Conservation (phyloP, 2,113 vertebrate species). For the Erythrocercus mccallii region DNA sequence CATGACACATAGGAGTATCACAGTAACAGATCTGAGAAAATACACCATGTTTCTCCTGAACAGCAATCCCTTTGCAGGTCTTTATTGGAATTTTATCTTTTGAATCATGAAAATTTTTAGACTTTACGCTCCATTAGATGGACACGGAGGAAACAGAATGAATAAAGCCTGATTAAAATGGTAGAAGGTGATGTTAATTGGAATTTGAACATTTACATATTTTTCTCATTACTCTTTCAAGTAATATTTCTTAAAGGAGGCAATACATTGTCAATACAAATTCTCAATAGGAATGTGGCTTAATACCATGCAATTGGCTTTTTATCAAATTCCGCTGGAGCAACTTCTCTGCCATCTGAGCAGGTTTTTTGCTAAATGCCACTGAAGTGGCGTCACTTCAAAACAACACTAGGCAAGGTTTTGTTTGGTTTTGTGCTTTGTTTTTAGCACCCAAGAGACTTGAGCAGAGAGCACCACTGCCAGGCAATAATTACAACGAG, state of each 20-base stretch:
- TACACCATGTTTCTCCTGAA: neutral
- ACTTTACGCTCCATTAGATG: neutral
- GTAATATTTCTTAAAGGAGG: slow-evolving; percentile 33
- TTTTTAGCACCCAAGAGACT: slow-evolving; percentile 37
- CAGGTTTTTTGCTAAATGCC: slow-evolving; percentile 73
- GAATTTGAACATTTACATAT: neutral
- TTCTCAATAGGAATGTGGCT: slow-evolving; percentile 66
- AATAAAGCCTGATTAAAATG: neutral
- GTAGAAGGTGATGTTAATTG: neutral
- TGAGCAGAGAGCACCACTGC: neutral
- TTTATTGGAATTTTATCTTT: neutral
- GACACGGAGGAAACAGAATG: neutral
- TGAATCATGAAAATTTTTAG: neutral
- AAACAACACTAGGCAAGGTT: slow-evolving; percentile 67
- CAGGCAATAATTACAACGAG: neutral
- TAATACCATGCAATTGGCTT: slow-evolving; percentile 69
- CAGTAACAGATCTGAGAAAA: neutral
- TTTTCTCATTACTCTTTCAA: slow-evolving; percentile 16
- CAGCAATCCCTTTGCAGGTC: neutral
- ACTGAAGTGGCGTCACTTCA: slow-evolving; percentile 71
- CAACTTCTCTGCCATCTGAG: slow-evolving; percentile 73
- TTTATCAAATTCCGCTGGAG: slow-evolving; percentile 70
- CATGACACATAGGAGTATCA: neutral
- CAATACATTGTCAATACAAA: slow-evolving; percentile 65
- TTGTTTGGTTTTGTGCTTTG: slow-evolving; percentile 64